These are phyloP conservation scores for Cygnus buccinator DNA, from an alignment of 2,113 vertebrate species.

Conservation along the genomic window DNA sequence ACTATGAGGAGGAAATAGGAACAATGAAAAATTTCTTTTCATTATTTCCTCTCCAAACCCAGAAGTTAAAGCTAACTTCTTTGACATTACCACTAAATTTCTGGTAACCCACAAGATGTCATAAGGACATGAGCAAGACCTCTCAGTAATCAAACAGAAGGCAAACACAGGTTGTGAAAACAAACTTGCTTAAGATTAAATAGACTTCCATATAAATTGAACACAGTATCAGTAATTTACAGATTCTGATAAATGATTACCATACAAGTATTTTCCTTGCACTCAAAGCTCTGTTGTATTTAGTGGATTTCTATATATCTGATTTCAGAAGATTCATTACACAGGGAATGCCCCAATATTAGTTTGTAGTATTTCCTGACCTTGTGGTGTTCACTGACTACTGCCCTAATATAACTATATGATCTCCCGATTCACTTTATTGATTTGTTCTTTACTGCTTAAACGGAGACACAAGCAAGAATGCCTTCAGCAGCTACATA, in stretches of 20 bases:
- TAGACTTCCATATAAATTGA: neutral
- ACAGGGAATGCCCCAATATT: neutral
- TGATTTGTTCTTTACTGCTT: slow-evolving; percentile 21
- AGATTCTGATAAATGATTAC: neutral
- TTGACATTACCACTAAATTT: neutral
- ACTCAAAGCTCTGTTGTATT: neutral
- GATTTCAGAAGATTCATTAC: neutral
- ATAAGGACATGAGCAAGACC: neutral
- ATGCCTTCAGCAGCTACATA: neutral
- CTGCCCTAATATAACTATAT: neutral
- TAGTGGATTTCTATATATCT: neutral
- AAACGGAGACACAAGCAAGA: neutral
- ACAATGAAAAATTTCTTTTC: neutral
- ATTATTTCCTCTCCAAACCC: neutral
- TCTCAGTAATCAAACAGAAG: neutral
- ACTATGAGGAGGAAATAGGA: neutral
- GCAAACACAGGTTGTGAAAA: neutral
- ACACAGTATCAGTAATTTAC: neutral
- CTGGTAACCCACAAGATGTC: neutral
- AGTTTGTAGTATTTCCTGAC: neutral
- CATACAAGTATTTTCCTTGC: neutral
- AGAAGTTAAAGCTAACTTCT: neutral
- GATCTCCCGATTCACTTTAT: slow-evolving; percentile 18
- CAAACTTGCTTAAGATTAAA: neutral
- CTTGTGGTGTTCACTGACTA: slow-evolving; percentile 7